Evolutionary conservation across 2,113 vertebrate species (phyloP), one percentile per base, ranked within the genome.

Genomic region (Centropus unirufus): DNA sequence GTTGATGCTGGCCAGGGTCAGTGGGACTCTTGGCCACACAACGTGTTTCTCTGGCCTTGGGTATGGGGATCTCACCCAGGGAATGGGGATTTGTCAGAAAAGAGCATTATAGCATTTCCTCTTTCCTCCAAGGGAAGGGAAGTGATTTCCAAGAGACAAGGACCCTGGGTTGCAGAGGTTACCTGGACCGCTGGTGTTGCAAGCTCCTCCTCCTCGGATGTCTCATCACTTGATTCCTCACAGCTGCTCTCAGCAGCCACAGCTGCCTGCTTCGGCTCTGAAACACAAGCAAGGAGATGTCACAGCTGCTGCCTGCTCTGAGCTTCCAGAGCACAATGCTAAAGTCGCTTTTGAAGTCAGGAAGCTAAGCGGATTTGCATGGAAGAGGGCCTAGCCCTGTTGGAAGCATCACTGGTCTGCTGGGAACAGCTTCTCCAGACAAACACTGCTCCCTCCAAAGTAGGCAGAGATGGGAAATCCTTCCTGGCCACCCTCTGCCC

Each of bases 221-320:
- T 96, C 87, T 98, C 98, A 79, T 98, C 97, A 5, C 97, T 98
- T 1, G 98, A 98, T 44, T 97, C 97, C 74, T 97, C 97, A 21
- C 96, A 97, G 97, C 97, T 98, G 70, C 93, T 98, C 69, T 93
- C n/a, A 4, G 74, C 22, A 4, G 83, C 46, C 74, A 44, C 96
- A 88, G 62, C 68, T 1, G 72, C 42, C 19, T 92, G 89, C 62
- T 95, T 91, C 1, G 2, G 40, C 79, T 95, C 98, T 98, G 96
- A 92, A 94, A 90, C 55, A 91, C n/a, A 75, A 87, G 75, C 0
- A 3, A 42, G 42, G 76, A 92, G 69, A 79, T 61, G 42, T 80
- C 76, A 84, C 52, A 90, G 91, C 86, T 93, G 83, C 77, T 42
- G 52, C 74, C 69, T 80, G 54, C 55, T 54, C 93, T 11, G 26